Evolutionary conservation across 1,140 invertebrate species (phyloP).

Genomic region (Dinothrombium tinctorium): DNA sequence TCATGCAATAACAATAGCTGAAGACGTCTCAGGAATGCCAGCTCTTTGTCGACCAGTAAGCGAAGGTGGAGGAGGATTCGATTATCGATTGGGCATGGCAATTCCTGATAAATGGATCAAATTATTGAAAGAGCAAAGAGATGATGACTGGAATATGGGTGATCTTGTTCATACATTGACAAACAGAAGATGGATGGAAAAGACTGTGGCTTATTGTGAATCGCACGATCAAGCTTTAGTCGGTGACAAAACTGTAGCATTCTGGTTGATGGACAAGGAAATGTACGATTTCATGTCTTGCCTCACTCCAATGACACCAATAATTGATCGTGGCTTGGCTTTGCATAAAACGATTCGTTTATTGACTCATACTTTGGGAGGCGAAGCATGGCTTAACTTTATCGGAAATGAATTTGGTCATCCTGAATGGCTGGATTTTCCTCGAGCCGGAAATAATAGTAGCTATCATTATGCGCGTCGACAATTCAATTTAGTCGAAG

Average conservation of each 20-base stretch:
- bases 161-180: conserved; percentile 80
- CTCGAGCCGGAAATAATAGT: conserved; percentile 74
- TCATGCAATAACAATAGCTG: conserved; percentile 74
- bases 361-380: conserved; percentile 74
- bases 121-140: conserved; percentile 34
- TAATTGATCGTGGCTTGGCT: conserved; percentile 37
- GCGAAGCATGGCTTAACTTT: conserved; percentile 95
- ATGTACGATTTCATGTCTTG: conserved; percentile 92
- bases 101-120: conserved; percentile 99
- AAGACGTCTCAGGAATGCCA: conserved; percentile 99
- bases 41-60: conserved; percentile 67
- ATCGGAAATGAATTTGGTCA: conserved; percentile 99
- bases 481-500: conserved; percentile 83
- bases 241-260: conserved; percentile 93
- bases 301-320: conserved; percentile 26
- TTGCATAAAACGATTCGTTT: conserved; percentile 92
- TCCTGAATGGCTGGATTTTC: conserved; percentile 99
- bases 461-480: conserved; percentile 91
- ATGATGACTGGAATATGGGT: conserved; percentile 87
- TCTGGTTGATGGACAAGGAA: conserved; percentile 99
- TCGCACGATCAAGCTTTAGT: conserved; percentile 96
- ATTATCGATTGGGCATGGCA: conserved; percentile 91
- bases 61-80: conserved; percentile 88
- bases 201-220: conserved; percentile 84
- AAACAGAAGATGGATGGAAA: conserved; percentile 85